These are phyloP conservation scores for Danio kyathit DNA, from an alignment of 2,797 vertebrate species.

Conservation along the genomic window DNA sequence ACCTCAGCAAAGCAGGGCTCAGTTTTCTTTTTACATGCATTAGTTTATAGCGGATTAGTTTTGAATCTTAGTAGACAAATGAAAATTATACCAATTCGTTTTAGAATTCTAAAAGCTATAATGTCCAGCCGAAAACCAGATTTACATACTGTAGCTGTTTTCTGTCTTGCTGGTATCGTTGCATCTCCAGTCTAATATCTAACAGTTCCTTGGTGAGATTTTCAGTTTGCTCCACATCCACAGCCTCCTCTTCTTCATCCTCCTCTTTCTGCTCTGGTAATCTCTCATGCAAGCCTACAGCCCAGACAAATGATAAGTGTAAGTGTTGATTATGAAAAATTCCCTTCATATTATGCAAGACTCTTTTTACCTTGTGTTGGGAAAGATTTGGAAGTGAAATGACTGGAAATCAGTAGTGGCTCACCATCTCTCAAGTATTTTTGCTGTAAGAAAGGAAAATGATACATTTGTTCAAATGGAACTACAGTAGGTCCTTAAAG, in stretches of 20 bases:
- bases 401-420: conserved; percentile 17
- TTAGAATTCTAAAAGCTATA: background rate
- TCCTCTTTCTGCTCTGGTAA: conserved; percentile 32
- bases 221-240: conserved; percentile 38
- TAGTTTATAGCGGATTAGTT: background rate
- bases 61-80: background rate
- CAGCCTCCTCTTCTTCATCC: conserved; percentile 35
- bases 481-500: no score
- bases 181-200: conserved; percentile 84
- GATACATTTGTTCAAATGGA: no score
- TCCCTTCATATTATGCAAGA: background rate
- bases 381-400: conserved; percentile 31
- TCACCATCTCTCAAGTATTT: conserved; percentile 6
- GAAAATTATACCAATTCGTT: background rate
- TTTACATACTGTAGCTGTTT: conserved; percentile 83
- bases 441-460: conserved; percentile 17
- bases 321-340: background rate
- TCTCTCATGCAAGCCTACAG: conserved; percentile 48
- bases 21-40: no score
- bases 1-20: no score
- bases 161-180: conserved; percentile 82
- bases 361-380: conserved; percentile 43
- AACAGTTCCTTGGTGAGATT: conserved; percentile 82
- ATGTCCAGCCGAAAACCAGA: background rate
- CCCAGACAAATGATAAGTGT: background rate